Evolutionary conservation across 2,113 vertebrate genomes (phyloP).

Genomic region (Tragelaphus imberbis): DNA sequence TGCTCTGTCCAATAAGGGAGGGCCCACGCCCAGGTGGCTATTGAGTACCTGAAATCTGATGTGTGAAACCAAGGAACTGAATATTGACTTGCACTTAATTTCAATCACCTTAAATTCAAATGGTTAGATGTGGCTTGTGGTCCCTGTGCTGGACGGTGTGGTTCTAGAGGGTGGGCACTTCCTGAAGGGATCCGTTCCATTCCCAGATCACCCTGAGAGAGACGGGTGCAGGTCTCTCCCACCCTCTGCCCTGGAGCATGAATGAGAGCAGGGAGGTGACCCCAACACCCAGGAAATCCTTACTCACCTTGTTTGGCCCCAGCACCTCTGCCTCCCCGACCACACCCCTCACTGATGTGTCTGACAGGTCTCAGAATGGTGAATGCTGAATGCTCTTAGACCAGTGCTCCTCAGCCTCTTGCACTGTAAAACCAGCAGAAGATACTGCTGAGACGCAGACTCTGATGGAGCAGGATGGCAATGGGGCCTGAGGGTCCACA

Average conservation of each 20-base stretch:
- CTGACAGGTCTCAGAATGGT: background rate
- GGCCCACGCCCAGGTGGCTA: background rate
- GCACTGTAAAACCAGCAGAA: background rate
- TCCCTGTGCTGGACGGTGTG: background rate
- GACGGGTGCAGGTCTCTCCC: rapidly evolving
- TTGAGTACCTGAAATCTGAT: background rate
- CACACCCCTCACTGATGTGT: background rate
- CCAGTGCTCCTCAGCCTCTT: background rate
- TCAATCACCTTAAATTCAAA: background rate
- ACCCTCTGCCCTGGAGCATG: background rate
- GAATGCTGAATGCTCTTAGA: background rate
- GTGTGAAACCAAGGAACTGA: background rate
- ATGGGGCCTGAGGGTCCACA: background rate
- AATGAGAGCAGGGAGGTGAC: background rate
- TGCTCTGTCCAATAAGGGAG: background rate
- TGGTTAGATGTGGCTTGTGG: background rate
- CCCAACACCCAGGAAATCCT: background rate
- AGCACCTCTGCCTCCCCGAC: background rate
- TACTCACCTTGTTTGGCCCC: background rate
- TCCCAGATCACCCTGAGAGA: background rate
- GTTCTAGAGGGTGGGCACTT: background rate
- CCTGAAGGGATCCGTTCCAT: background rate
- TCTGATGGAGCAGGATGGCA: background rate
- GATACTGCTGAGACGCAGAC: background rate
- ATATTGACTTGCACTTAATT: background rate